These are phyloP conservation scores for Brachynemurus nebulosus DNA, from an alignment of 2,888 invertebrate genomes.

Conservation along the genomic window DNA sequence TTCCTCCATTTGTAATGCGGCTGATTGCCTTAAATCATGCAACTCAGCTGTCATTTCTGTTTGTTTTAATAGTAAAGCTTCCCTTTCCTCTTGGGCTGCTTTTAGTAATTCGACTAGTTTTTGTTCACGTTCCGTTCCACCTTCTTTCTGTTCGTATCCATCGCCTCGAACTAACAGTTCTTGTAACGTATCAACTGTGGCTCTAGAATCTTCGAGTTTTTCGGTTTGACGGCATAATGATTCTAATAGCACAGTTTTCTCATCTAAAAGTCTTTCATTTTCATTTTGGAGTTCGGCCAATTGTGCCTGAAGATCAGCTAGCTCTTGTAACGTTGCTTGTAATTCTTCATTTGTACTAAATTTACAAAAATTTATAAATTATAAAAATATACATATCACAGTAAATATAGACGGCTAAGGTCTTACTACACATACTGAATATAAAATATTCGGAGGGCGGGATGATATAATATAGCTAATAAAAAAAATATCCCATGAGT, in stretches of 20 bases:
- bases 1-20: constrained; percentile 45
- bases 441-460: no score
- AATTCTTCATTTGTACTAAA: constrained; percentile 79
- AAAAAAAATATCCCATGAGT: no score
- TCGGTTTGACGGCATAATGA: constrained; percentile 86
- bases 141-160: constrained; percentile 43
- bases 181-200: constrained; percentile 73
- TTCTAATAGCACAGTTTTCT: constrained; percentile 78
- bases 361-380: neutral
- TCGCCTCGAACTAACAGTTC: constrained; percentile 59
- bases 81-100: constrained; percentile 69
- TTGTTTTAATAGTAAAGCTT: constrained; percentile 56
- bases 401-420: no score
- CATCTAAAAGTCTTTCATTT: constrained; percentile 75
- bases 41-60: constrained; percentile 64
- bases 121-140: constrained; percentile 59
- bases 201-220: constrained; percentile 74
- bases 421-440: no score
- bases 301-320: constrained; percentile 79
- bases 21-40: constrained; percentile 44
- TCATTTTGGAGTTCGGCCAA: constrained; percentile 75
- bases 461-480: no score
- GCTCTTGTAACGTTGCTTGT: constrained; percentile 85
- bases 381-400: no score
- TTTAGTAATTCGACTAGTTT: constrained; percentile 74